A percentile compares a stretch with the other conserved stretches of the same genome.
Evolutionary conservation across 2,888 invertebrate species (phyloP).

Genomic region (Orthosia incerta): DNA sequence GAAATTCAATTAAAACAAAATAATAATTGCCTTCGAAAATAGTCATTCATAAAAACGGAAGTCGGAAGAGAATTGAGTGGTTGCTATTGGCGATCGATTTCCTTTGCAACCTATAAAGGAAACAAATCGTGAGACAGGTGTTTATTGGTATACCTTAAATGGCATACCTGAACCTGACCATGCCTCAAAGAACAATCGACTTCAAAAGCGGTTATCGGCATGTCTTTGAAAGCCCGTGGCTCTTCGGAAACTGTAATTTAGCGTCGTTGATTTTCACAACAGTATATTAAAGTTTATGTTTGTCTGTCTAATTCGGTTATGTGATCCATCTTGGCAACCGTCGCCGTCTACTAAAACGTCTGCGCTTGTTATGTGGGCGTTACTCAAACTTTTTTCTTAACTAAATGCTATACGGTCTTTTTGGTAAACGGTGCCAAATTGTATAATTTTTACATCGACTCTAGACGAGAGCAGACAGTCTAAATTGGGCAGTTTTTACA

Average conservation of each 20-base stretch:
- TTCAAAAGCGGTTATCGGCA: constrained; percentile 32
- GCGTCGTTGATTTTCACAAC: constrained; percentile 79
- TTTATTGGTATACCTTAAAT: constrained; percentile 46
- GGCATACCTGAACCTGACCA: constrained; percentile 23
- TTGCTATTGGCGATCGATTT: constrained; percentile 38
- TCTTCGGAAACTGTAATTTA: constrained; percentile 76
- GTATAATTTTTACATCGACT: constrained; percentile 64
- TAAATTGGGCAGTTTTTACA: constrained; percentile 29
- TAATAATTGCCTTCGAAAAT: not conserved
- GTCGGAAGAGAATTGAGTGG: constrained; percentile 44
- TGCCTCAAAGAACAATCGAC: constrained; percentile 21
- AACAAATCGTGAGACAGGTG: constrained; percentile 40
- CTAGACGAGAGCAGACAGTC: constrained; percentile 32
- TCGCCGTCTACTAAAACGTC: constrained; percentile 78
- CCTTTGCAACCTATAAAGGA: constrained; percentile 41
- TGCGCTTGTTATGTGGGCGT: constrained; percentile 80
- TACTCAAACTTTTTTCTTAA: constrained; percentile 69
- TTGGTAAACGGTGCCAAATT: constrained; percentile 78
- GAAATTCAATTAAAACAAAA: no score
- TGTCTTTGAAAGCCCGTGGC: constrained; percentile 43
- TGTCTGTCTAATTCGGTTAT: constrained; percentile 75
- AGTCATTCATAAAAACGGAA: constrained; percentile 31
- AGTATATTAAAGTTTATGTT: constrained; percentile 73
- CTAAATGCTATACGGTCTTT: constrained; percentile 74
- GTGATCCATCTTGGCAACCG: constrained; percentile 79